phyloP scores from a whole-genome alignment of 2,888 invertebrate genomes.

The Selenia dentaria region DNA sequence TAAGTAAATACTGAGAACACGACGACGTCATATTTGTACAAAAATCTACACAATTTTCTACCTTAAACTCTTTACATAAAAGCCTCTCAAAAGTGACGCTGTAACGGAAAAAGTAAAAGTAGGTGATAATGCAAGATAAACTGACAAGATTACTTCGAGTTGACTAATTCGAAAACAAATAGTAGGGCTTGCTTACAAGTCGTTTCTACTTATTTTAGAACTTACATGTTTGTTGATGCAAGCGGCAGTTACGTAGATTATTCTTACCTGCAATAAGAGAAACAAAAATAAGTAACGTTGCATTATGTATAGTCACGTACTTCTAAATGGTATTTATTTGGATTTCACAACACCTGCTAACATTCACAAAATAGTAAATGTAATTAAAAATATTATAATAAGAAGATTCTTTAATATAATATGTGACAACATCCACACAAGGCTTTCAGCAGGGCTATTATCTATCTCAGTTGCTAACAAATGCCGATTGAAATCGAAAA shows the following conservation, averaged over 20 bases:
- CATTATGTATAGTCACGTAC: not conserved
- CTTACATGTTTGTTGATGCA: constrained; percentile 3
- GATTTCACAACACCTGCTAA: too few species aligned
- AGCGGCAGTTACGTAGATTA: not conserved
- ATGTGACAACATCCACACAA: too few species aligned
- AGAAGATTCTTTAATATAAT: too few species aligned
- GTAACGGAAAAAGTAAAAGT: constrained; percentile 25
- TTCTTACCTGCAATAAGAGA: constrained; percentile 29
- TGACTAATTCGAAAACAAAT: constrained; percentile 49
- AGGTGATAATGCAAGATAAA: constrained; percentile 39
- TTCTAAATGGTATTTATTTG: too few species aligned
- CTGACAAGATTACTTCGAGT: constrained; percentile 36
- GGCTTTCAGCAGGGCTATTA: too few species aligned
- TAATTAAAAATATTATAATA: too few species aligned
- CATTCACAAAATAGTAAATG: too few species aligned
- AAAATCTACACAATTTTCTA: not conserved
- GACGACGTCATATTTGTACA: constrained; percentile 11
- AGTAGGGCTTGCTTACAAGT: constrained; percentile 33
- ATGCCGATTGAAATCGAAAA: too few species aligned
- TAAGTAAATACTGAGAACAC: constrained; percentile 44
- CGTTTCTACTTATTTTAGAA: constrained; percentile 4
- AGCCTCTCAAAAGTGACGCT: not conserved
- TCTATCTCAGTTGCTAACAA: too few species aligned
- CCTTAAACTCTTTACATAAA: constrained; percentile 14
- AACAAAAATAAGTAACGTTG: not conserved